Evolutionary conservation across 2,113 vertebrate genomes (phyloP).

Genomic region (Accipiter virgatus): DNA sequence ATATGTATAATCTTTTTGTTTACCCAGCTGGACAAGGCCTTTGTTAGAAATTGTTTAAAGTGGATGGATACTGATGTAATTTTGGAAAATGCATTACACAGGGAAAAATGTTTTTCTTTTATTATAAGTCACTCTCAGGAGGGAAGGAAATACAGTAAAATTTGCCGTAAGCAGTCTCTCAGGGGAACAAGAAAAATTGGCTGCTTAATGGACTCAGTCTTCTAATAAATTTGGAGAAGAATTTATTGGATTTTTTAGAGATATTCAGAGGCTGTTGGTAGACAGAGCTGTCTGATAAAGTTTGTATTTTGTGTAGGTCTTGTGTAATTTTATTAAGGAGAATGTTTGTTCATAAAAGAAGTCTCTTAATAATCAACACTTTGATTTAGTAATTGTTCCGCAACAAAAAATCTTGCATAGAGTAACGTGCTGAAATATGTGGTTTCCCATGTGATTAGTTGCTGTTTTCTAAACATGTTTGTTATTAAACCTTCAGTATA

Average conservation of each 20-base stretch:
- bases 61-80: conserved; percentile 29
- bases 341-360: neutral
- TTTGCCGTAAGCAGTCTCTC: conserved; percentile 10
- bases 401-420: neutral
- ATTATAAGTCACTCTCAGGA: conserved; percentile 45
- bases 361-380: neutral
- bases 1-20: conserved; percentile 35
- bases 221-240: neutral
- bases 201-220: neutral
- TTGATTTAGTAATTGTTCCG: neutral
- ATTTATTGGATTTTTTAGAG: neutral
- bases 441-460: neutral
- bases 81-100: conserved; percentile 44
- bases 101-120: conserved; percentile 55
- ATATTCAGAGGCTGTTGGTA: neutral
- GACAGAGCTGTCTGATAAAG: neutral
- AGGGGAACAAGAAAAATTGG: conserved; percentile 13
- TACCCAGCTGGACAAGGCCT: conserved; percentile 44
- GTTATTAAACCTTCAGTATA: neutral
- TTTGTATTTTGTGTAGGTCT: neutral
- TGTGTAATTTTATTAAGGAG: neutral
- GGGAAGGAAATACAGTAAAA: conserved; percentile 47
- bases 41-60: conserved; percentile 50
- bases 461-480: neutral
- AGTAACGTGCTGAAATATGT: neutral